Base-by-base conservation (phyloP, 1,140 invertebrate species). In the Apis florea region DNA sequence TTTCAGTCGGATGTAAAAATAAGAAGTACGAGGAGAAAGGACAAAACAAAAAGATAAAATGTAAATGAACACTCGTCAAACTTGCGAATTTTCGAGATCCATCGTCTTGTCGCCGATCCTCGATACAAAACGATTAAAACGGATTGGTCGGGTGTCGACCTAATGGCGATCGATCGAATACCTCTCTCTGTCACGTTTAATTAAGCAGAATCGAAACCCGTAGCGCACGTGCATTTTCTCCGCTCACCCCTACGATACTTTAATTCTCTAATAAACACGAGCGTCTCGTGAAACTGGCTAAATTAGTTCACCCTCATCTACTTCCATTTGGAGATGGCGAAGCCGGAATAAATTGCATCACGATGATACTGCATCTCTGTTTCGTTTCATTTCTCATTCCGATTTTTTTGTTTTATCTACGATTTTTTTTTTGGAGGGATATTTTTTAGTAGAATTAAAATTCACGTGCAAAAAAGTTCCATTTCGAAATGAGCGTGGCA, bases 231-330 rank as follows among this genome's bases (percentile, higher is more conserved):
- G 51, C 24, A 24, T 15, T 15, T 19, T 21, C 47, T 49, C 10
- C 5, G 6, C 21, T 13, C 12, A 13, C 10, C 11, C 15, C 56
- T 10, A 2, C 51, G 8, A 54, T 69, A 31, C 51, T 79, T 64
- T 79, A 66, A 79, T 79, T 79, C 73, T 73, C 31, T 73, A 72
- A 79, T 73, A 79, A 63, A 73, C 17, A 21, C 19, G n/a, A 79
- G 54, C 24, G 21, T 51, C 66, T 8, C 24, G 17, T 8, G 24
- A 21, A 71, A 61, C n/a, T 47, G 56, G 26, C n/a, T 51, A 53
- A 80, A 75, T 75, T 80, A 74, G 53, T 21, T 6, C 4, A 17
- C 1, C n/a, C n/a, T 58, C 40, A 51, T 66, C 17, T 10, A 54
- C 15, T 59, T 40, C 13, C 19, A 66, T 80, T 47, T 49, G 15